Base-by-base conservation (phyloP, 2,888 invertebrate species). In the Ormyrus thymus region DNA sequence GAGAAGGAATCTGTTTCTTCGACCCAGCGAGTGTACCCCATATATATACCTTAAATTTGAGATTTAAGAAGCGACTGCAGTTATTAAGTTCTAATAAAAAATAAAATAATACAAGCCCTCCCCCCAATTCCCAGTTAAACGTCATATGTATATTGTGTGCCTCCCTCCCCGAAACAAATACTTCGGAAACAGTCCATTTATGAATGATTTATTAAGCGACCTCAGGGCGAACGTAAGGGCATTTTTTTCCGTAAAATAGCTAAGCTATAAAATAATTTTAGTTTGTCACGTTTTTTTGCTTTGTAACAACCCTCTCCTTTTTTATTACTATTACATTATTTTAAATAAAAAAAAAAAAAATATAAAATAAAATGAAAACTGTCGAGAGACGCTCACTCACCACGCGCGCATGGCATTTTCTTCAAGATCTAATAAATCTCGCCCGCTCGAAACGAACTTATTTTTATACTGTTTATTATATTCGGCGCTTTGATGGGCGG, bases 231-330 rank as follows among this genome's bases (percentile, higher is more conserved):
- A 66, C 48, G 69, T 69, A 80, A 80, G 80, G 80, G 80, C 80
- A 80, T 80, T 80, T 76, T 29, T 73, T 80, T 80, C 75, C 76
- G 64, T 80, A 80, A 80, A 76, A 64, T 79, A 79, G 11, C 29
- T 80, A 76, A 68, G 73, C 48, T 56, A 76, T 71, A 71, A 73
- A 72, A 65, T 80, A 76, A 80, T 80, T 80, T 76, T 76, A 80
- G 72, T 76, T 72, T 11, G 66, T 71, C 64, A 76, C 62, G 8
- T 61, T 71, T 59, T 46, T 72, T 69, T 66, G 56, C 48, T 65
- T 71, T 75, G 73, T 78, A 29, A 15, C 55, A 78, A 10, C 50
- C 64, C 11, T 53, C 48, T 58, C 73, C n/a, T 50, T 53, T 76
- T 70, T 76, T 70, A 61, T 58, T 69, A 46, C 46, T 70, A 59